These are phyloP conservation scores for Branchipolynoe longqiensis DNA, from an alignment of 2,888 invertebrate genomes.

Conservation along the genomic window DNA sequence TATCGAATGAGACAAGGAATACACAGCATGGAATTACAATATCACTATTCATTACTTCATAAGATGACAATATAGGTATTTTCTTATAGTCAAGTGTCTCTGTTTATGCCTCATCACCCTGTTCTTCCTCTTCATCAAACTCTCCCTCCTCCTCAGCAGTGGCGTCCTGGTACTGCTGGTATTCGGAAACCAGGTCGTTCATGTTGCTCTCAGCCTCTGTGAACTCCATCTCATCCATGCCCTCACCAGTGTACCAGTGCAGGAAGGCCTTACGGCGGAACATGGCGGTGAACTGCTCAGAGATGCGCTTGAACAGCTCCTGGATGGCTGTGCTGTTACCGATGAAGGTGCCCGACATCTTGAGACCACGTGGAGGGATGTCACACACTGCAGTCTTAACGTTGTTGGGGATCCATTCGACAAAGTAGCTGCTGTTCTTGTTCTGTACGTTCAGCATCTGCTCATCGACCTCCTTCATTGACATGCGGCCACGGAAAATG, in stretches of 20 bases:
- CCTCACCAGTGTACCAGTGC: slow-evolving; percentile 51
- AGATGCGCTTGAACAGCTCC: slow-evolving; percentile 48
- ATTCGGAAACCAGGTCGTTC: slow-evolving; percentile 50
- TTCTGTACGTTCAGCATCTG: slow-evolving; percentile 62
- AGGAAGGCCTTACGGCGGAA: slow-evolving; percentile 50
- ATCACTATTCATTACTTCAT: too few relatives aligned
- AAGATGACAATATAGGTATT: too few relatives aligned
- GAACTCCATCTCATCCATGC: slow-evolving; percentile 52
- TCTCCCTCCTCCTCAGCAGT: slow-evolving; percentile 46
- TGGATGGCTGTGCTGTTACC: slow-evolving; percentile 49
- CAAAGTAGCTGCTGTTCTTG: slow-evolving; percentile 69
- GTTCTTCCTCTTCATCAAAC: slow-evolving; percentile 34
- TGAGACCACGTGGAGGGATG: slow-evolving; percentile 43
- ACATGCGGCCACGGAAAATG: slow-evolving; percentile 80
- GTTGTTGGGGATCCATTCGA: slow-evolving; percentile 69
- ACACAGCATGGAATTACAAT: too few relatives aligned
- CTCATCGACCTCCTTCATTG: slow-evolving; percentile 78
- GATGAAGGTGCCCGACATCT: slow-evolving; percentile 36
- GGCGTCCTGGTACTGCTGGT: slow-evolving; percentile 51
- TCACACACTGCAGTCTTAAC: slow-evolving; percentile 51
- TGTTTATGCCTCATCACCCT: slow-evolving; percentile 25
- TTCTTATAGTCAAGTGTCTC: too few relatives aligned
- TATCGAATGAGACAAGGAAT: too few relatives aligned
- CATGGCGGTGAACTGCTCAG: slow-evolving; percentile 48
- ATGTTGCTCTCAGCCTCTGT: slow-evolving; percentile 49